Evolutionary conservation across 2,888 invertebrate genomes (phyloP), one percentile per base, ranked within the genome.

Genomic region (Perizoma flavofasciatum): DNA sequence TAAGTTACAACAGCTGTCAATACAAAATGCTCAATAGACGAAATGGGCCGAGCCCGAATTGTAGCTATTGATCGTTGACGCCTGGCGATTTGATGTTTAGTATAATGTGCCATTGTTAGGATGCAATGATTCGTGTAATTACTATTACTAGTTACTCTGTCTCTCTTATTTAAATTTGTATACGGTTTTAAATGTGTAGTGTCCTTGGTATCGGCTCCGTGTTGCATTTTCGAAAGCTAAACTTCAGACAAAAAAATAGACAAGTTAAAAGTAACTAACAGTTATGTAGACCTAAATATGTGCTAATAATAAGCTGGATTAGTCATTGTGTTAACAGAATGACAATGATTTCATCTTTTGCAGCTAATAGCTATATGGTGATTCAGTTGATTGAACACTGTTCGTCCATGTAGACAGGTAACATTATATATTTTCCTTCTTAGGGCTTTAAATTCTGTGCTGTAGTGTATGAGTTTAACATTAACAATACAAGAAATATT

Each of bases 41-140:
- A 68, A 66, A 65, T 66, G 56, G 62, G 53, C 49, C 57, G 51
- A 65, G 65, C 66, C 66, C 56, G 55, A 55, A 52, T 57, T 65
- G 59, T 47, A 59, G 55, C 59, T 55, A 68, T 73, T 65, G 69
- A 64, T 68, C 69, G 68, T 73, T 72, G 75, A 73, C 70, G 73
- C 72, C 68, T 67, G 63, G 59, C 62, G 54, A 66, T 61, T 66
- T 55, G 59, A 51, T 52, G 55, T 64, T 59, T 61, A 67, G 70
- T 70, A 79, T 75, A 79, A 79, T 77, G 70, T 68, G 61, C 72
- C 68, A 80, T 80, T 81, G 77, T 79, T 65, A 70, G 67, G 71
- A 74, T 73, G 71, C 81, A 86, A 82, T 85, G 82, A 78, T 60
- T 81, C 86, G 83, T 85, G 79, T 82, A 83, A 84, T 82, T 73